A percentile compares a stretch with the other conserved stretches of the same genome.
These are phyloP conservation scores for Pogonomyrmex barbatus DNA, from an alignment of 1,140 invertebrate species.

Conservation along the genomic window DNA sequence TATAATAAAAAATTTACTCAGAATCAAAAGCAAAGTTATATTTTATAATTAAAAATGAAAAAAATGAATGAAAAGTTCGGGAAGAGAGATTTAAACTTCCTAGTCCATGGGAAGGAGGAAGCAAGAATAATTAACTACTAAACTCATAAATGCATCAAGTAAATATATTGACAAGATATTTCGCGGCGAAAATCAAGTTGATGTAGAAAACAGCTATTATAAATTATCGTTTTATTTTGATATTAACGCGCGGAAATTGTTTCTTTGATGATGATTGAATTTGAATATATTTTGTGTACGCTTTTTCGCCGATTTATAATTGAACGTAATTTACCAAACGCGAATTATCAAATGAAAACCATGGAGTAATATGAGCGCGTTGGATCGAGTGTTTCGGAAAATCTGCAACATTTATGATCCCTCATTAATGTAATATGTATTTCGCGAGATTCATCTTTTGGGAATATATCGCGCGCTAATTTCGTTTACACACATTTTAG, in stretches of 20 bases:
- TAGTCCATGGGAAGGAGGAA: no score
- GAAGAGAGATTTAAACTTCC: no score
- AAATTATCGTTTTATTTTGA: slow-evolving; percentile 15
- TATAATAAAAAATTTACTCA: no score
- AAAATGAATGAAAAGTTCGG: no score
- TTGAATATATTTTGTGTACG: neutral
- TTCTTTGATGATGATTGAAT: slow-evolving; percentile 7
- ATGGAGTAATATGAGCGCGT: neutral
- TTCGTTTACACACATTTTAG: neutral
- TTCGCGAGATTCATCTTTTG: neutral
- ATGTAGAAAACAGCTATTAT: neutral
- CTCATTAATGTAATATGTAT: neutral
- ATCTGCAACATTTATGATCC: neutral
- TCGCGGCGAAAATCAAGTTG: neutral
- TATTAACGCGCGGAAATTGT: slow-evolving; percentile 4
- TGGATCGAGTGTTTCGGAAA: neutral
- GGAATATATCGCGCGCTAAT: neutral
- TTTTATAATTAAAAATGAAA: no score
- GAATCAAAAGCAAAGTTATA: no score
- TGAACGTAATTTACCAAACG: neutral
- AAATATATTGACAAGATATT: neutral
- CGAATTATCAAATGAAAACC: neutral
- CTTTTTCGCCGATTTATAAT: slow-evolving; percentile 10
- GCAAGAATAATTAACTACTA: neutral
- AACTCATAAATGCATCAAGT: neutral